phyloP scores from a whole-genome alignment of 2,797 vertebrate genomes.

The Numenius phaeopus region DNA sequence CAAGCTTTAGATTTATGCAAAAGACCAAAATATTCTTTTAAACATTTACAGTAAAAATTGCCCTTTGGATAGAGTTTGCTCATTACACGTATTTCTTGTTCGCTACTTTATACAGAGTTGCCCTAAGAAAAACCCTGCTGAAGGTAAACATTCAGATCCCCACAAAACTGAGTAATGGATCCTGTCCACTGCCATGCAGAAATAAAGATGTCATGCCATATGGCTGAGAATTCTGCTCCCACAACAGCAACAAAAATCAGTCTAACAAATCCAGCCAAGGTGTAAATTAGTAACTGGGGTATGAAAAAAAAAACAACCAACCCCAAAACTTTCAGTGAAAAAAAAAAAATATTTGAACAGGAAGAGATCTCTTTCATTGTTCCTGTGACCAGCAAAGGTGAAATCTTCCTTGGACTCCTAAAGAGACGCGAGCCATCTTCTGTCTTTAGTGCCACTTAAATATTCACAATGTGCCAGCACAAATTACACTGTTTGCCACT shows the following conservation, averaged over 20 bases:
- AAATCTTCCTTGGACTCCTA: neutral
- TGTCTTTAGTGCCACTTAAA: neutral
- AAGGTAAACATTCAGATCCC: neutral
- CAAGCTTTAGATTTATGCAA: neutral
- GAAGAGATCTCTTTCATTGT: neutral
- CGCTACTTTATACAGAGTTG: neutral
- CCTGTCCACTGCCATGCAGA: neutral
- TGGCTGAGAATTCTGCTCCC: slow-evolving; percentile 10
- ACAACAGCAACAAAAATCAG: neutral
- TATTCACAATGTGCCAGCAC: neutral
- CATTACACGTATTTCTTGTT: neutral
- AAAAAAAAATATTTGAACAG: neutral
- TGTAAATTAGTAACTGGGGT: neutral
- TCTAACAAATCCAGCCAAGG: neutral
- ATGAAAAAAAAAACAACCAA: neutral
- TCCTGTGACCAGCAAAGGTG: neutral
- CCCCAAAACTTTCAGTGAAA: neutral
- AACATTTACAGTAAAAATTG: neutral
- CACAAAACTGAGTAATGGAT: neutral
- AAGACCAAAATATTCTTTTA: neutral
- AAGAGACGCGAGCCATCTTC: rapidly evolving
- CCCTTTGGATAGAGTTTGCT: neutral
- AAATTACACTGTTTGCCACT: neutral
- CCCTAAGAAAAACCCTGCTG: neutral
- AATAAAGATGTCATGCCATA: neutral